A percentile compares a stretch with the other conserved stretches of the same genome.
Evolutionary conservation across 2,888 invertebrate genomes (phyloP).

Genomic region (Zaprionus bogoriensis): DNA sequence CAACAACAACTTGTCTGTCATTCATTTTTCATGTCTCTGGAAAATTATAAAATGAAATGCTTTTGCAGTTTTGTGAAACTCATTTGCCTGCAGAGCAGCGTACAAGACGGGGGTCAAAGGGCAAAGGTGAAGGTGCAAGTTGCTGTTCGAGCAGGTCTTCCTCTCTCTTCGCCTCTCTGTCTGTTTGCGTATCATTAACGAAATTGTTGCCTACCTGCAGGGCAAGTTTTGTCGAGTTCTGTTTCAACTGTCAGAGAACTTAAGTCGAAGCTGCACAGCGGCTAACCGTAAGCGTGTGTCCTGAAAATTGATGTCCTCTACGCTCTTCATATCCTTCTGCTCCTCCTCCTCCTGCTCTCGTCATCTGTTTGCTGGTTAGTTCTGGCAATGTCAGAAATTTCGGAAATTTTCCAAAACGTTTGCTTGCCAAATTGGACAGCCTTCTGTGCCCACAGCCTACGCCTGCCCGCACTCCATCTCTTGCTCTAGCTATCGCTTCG

Average conservation of each 20-base stretch:
- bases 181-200: conserved; percentile 63
- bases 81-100: conserved; percentile 15
- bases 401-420: conserved; percentile 38
- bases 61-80: conserved; percentile 23
- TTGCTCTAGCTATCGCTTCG: not conserved
- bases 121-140: not conserved
- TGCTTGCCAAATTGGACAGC: conserved; percentile 34
- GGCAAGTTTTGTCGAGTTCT: conserved; percentile 23
- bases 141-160: not conserved
- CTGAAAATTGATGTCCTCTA: conserved; percentile 46
- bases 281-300: conserved; percentile 11
- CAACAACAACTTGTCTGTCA: conserved; percentile 23
- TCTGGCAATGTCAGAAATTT: conserved; percentile 13
- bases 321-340: too few relatives aligned
- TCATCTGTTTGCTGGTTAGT: not conserved
- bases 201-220: conserved; percentile 42
- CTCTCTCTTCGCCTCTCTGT: not conserved
- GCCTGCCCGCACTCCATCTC: not conserved
- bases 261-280: conserved; percentile 16
- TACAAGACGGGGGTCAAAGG: not conserved
- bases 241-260: conserved; percentile 16
- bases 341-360: not conserved
- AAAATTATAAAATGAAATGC: conserved; percentile 44
- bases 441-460: not conserved
- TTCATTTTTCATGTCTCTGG: conserved; percentile 32